phyloP scores from a whole-genome alignment of 2,888 invertebrate species.

The Drosophila neonasuta region DNA sequence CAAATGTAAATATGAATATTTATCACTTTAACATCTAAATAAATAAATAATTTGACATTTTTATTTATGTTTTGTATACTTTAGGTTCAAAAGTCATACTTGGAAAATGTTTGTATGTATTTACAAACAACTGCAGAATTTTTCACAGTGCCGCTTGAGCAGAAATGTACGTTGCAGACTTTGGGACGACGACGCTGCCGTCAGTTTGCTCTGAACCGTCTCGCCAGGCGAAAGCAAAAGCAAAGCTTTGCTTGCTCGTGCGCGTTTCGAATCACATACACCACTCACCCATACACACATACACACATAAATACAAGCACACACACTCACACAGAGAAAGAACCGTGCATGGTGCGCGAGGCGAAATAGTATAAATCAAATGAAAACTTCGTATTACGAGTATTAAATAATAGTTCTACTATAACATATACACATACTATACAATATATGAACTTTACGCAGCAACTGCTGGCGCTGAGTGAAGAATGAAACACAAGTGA shows the following conservation, averaged over 20 bases:
- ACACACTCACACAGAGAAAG: slow-evolving; percentile 34
- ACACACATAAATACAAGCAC: slow-evolving; percentile 28
- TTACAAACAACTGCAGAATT: neutral
- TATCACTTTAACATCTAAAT: neutral
- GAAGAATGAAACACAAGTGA: slow-evolving; percentile 40
- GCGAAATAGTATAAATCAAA: slow-evolving; percentile 25
- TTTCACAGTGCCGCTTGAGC: slow-evolving; percentile 35
- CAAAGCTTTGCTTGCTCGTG: slow-evolving; percentile 61
- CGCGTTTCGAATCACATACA: slow-evolving; percentile 60
- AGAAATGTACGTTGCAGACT: slow-evolving; percentile 56
- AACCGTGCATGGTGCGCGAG: slow-evolving; percentile 36
- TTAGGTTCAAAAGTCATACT: neutral
- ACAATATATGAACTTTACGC: slow-evolving; percentile 1
- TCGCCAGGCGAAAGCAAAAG: slow-evolving; percentile 54
- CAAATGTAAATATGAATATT: neutral
- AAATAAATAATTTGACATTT: neutral
- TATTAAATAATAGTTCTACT: slow-evolving; percentile 6
- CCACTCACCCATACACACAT: slow-evolving; percentile 56
- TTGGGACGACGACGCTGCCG: slow-evolving; percentile 45
- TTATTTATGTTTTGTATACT: neutral
- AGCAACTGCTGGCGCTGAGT: slow-evolving; percentile 6
- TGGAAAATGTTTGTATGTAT: neutral
- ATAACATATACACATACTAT: neutral
- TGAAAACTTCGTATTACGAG: slow-evolving; percentile 11
- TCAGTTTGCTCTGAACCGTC: slow-evolving; percentile 66